Percentiles rank a stretch among this genome's conserved stretches.
Conservation (phyloP, 2,113 vertebrate species). For the sheep (Ovis aries) region DNA sequence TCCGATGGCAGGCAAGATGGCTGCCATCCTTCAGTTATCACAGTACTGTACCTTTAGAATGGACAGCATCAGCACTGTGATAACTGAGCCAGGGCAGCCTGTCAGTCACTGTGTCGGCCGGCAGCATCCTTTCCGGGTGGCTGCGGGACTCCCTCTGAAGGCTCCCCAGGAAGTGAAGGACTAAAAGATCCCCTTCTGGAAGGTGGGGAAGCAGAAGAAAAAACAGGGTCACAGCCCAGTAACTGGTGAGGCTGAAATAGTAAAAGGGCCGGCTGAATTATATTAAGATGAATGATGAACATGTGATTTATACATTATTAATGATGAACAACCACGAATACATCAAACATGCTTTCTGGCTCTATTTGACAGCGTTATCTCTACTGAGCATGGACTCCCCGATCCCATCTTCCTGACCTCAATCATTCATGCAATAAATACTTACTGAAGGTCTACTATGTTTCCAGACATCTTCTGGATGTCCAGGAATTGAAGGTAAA, state of each 20-base stretch:
- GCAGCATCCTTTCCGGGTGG: not conserved
- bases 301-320: not conserved
- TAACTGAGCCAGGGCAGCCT: constrained; percentile 99
- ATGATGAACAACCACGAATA: not conserved
- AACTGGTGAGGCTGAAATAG: not conserved
- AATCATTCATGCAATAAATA: not conserved
- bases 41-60: constrained; percentile 99
- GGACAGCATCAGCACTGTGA: constrained; percentile 99
- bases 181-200: not conserved
- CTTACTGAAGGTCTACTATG: not conserved
- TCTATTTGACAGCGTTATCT: not conserved
- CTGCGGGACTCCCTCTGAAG: not conserved
- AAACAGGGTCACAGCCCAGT: not conserved
- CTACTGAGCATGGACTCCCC: not conserved
- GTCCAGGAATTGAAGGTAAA: not conserved
- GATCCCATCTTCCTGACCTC: not conserved
- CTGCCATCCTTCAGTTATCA: constrained; percentile 99
- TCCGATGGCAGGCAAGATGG: constrained; percentile 89
- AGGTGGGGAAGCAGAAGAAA: not conserved
- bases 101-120: constrained; percentile 79
- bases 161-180: not conserved
- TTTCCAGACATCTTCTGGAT: not conserved
- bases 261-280: not conserved
- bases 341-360: not conserved
- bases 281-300: not conserved